These are phyloP conservation scores for Berghia stephanieae DNA, from an alignment of 1,140 invertebrate species.

Conservation along the genomic window DNA sequence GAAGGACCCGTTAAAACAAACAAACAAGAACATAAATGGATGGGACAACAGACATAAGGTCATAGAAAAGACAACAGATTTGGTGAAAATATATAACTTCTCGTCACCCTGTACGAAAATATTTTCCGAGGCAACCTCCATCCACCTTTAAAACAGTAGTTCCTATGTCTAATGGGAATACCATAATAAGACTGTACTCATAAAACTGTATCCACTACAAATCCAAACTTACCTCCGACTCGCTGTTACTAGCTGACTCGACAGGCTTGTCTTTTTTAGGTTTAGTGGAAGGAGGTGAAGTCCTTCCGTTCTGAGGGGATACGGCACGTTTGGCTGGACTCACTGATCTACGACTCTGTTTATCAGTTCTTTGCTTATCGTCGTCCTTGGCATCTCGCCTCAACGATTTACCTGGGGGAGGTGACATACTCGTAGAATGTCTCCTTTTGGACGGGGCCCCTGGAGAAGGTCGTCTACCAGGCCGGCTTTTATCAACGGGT, in stretches of 20 bases:
- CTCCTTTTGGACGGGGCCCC: too few relatives aligned
- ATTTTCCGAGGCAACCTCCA: too few relatives aligned
- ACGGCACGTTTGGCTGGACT: not conserved
- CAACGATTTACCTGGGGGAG: too few relatives aligned
- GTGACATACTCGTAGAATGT: too few relatives aligned
- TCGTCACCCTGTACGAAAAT: too few relatives aligned
- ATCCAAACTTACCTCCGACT: slow-evolving; percentile 19
- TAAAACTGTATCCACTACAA: not conserved
- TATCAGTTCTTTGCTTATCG: not conserved
- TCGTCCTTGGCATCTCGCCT: slow-evolving; percentile 2
- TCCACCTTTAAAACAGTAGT: too few relatives aligned
- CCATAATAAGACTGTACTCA: not conserved
- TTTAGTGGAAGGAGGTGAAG: not conserved
- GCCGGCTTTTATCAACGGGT: slow-evolving; percentile 5
- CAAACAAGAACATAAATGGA: too few relatives aligned
- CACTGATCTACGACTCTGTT: not conserved
- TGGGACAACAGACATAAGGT: too few relatives aligned
- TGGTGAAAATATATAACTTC: not conserved
- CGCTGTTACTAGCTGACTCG: not conserved
- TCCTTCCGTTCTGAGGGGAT: not conserved
- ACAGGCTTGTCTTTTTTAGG: slow-evolving; percentile 12
- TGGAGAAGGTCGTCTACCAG: too few relatives aligned
- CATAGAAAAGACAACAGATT: not conserved
- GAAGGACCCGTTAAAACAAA: too few relatives aligned
- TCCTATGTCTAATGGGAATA: not conserved